These are phyloP conservation scores for Allolobophora icterica DNA, from an alignment of 2,888 invertebrate species.

Conservation along the genomic window DNA sequence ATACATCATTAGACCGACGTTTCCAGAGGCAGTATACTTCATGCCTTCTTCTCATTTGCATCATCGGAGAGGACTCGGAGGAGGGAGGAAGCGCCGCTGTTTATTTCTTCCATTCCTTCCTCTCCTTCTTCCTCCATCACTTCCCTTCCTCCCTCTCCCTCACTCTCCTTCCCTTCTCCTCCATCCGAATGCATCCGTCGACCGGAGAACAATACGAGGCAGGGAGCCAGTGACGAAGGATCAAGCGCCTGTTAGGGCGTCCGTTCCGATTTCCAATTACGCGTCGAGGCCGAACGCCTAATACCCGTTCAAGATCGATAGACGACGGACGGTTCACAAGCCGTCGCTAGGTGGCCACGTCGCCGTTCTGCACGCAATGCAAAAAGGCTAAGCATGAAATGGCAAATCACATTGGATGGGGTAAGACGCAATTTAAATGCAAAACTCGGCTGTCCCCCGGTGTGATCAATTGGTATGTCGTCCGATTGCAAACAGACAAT, in stretches of 20 bases:
- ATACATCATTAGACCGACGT: neutral
- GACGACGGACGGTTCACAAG: neutral
- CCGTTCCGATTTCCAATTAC: slow-evolving; percentile 17
- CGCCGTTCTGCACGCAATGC: neutral
- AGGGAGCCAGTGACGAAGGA: neutral
- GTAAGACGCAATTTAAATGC: neutral
- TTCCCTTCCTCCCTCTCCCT: too few species aligned
- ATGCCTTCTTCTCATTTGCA: neutral
- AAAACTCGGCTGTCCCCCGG: neutral
- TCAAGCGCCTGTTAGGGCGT: neutral
- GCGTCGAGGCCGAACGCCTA: neutral
- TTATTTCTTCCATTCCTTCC: neutral
- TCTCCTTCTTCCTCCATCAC: neutral
- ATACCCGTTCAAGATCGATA: slow-evolving; percentile 17
- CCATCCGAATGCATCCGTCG: neutral
- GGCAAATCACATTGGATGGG: neutral
- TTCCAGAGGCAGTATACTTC: neutral
- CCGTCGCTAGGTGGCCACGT: neutral
- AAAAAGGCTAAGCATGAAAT: neutral
- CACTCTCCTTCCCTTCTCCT: too few species aligned
- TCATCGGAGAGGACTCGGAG: neutral
- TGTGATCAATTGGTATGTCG: neutral
- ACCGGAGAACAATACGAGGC: neutral
- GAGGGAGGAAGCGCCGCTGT: neutral
- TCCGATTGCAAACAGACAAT: too few species aligned